Base-by-base conservation (phyloP, 2,113 vertebrate genomes). In the Aphyosemion australe region DNA sequence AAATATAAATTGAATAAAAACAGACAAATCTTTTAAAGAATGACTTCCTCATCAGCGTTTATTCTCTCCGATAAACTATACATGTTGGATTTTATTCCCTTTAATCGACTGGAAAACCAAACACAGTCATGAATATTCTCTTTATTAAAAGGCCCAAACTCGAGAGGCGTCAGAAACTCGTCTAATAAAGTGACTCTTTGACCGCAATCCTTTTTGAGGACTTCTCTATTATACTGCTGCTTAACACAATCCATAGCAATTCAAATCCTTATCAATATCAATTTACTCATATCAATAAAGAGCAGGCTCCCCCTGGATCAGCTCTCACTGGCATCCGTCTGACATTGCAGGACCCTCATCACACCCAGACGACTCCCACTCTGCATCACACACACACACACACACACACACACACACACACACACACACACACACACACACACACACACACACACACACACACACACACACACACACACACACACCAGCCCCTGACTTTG, bases 261-360 rank as follows among this genome's bases (percentile, higher is more conserved):
- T 80, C 88, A 95, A 94, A 95, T 92, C 93, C 91, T 94, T 96
- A 95, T 98, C 94, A 95, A 98, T 98, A 96, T 95, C 94, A 94
- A 95, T 97, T 97, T 96, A 93, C 94, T 94, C 89, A 94, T 97
- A 96, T 95, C 95, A 95, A 97, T 98, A 96, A 95, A 94, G 89
- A 95, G 94, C 93, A 92, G 76, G 76, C 90, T 94, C 94, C 92
- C 93, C 79, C 89, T 69, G 92, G 94, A 94, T 91, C 80, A 34
- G 85, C 82, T 93, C 89, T 94, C 92, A 88, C 79, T 51, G 90
- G 88, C 89, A 86, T 86, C 89, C 85, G 87, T 88, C 87, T 90
- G 86, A 90, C 91, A 87, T 90, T 89, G 90, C 76, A 87, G 83
- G 85, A 79, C 80, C 90, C 80, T 84, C 79, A 89, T 91, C 90